Conservation (phyloP, 1,140 invertebrate species). For the Adelges cooleyi region DNA sequence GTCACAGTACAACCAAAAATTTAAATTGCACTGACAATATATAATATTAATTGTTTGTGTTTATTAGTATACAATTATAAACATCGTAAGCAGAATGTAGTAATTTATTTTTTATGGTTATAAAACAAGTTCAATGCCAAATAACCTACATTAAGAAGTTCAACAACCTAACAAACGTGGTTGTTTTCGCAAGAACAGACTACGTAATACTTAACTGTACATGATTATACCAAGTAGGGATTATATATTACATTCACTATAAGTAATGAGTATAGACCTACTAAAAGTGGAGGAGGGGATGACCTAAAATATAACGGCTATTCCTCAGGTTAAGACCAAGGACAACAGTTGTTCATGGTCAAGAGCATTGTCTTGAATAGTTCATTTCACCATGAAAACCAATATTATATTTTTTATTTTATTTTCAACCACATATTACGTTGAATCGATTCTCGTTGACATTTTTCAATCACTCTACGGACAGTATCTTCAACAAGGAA, state of each 20-base stretch:
- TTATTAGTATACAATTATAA: too few species aligned
- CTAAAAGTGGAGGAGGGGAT: constrained; percentile 2
- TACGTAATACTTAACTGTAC: background rate
- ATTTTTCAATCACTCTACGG: constrained; percentile 29
- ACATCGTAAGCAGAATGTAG: too few species aligned
- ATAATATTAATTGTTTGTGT: too few species aligned
- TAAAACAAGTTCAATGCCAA: background rate
- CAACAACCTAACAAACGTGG: background rate
- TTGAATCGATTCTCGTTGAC: background rate
- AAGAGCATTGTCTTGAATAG: background rate
- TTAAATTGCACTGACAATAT: too few species aligned
- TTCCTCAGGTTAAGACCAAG: background rate
- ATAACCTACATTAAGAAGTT: background rate
- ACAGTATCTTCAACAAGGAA: constrained; percentile 31
- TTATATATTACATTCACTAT: constrained; percentile 1
- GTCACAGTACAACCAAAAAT: too few species aligned
- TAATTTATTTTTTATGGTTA: too few species aligned
- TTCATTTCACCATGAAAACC: constrained; percentile 6
- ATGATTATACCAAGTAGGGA: background rate
- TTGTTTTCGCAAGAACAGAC: too few species aligned
- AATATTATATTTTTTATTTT: background rate
- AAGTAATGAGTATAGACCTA: background rate
- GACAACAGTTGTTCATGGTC: background rate
- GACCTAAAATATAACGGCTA: constrained; percentile 22
- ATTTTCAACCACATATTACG: background rate